A percentile compares a stretch with the other conserved stretches of the same genome.
These are phyloP conservation scores for Pycnomerus fuliginosus DNA, from an alignment of 2,888 invertebrate genomes.

Conservation along the genomic window DNA sequence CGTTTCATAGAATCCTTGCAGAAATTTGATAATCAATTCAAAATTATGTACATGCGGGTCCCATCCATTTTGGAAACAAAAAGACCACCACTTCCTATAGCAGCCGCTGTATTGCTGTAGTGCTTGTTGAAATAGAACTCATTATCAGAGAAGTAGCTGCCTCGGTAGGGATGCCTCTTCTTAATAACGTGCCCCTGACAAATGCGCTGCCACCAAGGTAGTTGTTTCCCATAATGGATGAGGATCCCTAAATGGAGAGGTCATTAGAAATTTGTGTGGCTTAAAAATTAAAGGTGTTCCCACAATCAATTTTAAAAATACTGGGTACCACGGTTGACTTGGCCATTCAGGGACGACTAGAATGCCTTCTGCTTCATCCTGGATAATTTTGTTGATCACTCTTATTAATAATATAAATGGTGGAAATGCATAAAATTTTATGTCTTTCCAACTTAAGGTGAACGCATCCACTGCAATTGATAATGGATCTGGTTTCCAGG, in stretches of 20 bases:
- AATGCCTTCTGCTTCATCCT: conserved; percentile 34
- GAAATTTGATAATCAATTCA: neutral
- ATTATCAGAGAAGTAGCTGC: too few relatives aligned
- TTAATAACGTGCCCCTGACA: conserved; percentile 29
- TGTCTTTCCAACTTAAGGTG: too few relatives aligned
- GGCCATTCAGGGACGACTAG: conserved; percentile 35
- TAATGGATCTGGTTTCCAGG: too few relatives aligned
- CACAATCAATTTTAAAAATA: conserved; percentile 23
- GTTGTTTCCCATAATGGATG: conserved; percentile 31
- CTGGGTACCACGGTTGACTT: conserved; percentile 36
- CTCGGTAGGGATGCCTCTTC: conserved; percentile 20
- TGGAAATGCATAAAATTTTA: too few relatives aligned
- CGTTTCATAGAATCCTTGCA: neutral
- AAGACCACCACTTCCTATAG: conserved; percentile 32
- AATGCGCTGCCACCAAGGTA: conserved; percentile 35
- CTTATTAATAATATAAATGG: too few relatives aligned
- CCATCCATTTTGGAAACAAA: too few relatives aligned
- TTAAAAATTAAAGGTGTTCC: conserved; percentile 21
- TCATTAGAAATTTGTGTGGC: neutral
- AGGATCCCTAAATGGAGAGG: conserved; percentile 29
- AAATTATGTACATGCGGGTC: too few relatives aligned
- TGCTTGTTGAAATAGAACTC: conserved; percentile 29
- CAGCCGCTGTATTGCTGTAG: conserved; percentile 32
- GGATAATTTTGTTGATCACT: too few relatives aligned
- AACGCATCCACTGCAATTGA: too few relatives aligned